phyloP scores from a whole-genome alignment of 2,888 invertebrate genomes.

The Thelaira solivaga region DNA sequence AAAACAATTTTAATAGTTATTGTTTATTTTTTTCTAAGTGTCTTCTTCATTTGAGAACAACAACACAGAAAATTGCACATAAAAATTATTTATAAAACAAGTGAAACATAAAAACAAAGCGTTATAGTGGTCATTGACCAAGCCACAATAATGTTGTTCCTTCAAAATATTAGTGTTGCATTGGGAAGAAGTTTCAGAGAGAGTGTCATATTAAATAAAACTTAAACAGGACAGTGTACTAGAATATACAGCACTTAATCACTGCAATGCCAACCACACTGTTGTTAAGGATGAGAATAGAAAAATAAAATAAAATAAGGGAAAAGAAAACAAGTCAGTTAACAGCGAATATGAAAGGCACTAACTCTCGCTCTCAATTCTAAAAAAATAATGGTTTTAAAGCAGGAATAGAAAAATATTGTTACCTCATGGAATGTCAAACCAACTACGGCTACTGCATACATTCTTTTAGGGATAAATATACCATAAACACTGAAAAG shows the following conservation, averaged over 20 bases:
- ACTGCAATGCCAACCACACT: slow-evolving; percentile 64
- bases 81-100: too few species aligned
- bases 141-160: slow-evolving; percentile 53
- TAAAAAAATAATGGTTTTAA: too few species aligned
- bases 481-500: too few species aligned
- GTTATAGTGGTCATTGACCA: slow-evolving; percentile 58
- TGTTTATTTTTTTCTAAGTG: background rate
- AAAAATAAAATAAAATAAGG: background rate
- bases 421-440: too few species aligned
- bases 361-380: background rate
- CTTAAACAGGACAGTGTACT: slow-evolving; percentile 47
- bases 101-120: slow-evolving; percentile 42
- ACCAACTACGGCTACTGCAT: too few species aligned
- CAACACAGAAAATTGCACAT: background rate
- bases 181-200: slow-evolving; percentile 49
- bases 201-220: slow-evolving; percentile 58
- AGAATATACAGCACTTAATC: slow-evolving; percentile 59
- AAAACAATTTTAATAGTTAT: slow-evolving; percentile 52
- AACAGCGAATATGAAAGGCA: background rate
- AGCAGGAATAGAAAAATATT: too few species aligned
- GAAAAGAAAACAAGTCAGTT: background rate
- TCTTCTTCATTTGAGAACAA: slow-evolving; percentile 15
- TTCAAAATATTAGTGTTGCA: slow-evolving; percentile 27
- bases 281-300: slow-evolving; percentile 47
- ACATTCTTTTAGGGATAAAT: too few species aligned